Evolutionary conservation across 2,888 invertebrate genomes (phyloP).

Genomic region (Lobophora halterata): DNA sequence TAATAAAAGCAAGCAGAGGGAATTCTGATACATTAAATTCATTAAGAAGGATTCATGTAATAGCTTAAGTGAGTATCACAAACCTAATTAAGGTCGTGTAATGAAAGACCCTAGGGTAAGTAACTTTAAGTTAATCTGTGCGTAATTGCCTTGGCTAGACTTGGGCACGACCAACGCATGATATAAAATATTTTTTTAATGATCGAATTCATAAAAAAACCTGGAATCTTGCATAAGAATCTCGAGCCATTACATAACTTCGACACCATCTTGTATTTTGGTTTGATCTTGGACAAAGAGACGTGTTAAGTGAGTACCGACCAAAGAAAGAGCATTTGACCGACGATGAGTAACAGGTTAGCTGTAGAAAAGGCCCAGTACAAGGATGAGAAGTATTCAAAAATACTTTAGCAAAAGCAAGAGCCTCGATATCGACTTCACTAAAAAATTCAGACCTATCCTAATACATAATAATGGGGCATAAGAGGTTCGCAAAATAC

Average conservation of each 20-base stretch:
- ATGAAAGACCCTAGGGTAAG: conserved; percentile 14
- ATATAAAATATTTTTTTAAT: no score
- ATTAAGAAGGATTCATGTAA: conserved; percentile 20
- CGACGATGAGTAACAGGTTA: conserved; percentile 9
- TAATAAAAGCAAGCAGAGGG: conserved; percentile 7
- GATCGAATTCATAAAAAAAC: no score
- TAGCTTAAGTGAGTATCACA: conserved; percentile 15
- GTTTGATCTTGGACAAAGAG: no score
- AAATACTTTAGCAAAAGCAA: neutral
- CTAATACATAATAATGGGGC: conserved; percentile 4
- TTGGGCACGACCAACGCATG: conserved; percentile 9
- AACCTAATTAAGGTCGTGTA: conserved; percentile 22
- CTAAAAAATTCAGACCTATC: conserved; percentile 9
- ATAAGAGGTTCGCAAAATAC: conserved; percentile 7
- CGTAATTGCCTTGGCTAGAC: conserved; percentile 15
- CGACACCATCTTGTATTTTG: no score
- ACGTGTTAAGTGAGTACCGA: no score
- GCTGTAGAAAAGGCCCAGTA: neutral
- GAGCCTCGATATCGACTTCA: conserved; percentile 2
- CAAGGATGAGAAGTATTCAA: neutral
- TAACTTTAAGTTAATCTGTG: conserved; percentile 13
- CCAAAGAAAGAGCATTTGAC: no score
- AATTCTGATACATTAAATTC: conserved; percentile 19
- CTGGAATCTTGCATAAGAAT: no score
- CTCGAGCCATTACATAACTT: no score